Evolutionary conservation across 2,797 vertebrate species (phyloP).

Genomic region (Enteromius radiatus): DNA sequence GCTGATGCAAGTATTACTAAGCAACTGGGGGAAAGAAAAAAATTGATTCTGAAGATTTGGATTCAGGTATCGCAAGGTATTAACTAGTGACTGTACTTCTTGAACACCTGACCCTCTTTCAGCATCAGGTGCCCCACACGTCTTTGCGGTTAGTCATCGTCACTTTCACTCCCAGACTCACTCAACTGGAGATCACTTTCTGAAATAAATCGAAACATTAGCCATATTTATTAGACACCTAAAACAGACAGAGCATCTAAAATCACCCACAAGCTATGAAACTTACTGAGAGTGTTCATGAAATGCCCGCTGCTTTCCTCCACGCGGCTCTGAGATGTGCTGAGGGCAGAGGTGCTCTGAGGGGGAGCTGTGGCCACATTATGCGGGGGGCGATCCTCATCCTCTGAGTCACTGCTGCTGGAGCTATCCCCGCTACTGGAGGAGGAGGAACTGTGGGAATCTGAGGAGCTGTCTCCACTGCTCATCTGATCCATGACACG

Average conservation of each 20-base stretch:
- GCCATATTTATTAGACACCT: slow-evolving; percentile 2
- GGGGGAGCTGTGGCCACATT: slow-evolving; percentile 58
- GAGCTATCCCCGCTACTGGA: slow-evolving; percentile 91
- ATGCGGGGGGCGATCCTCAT: slow-evolving; percentile 72
- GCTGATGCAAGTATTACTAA: slow-evolving; percentile 34
- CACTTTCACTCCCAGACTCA: slow-evolving; percentile 95
- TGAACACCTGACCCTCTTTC: slow-evolving; percentile 3
- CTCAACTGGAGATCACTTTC: slow-evolving; percentile 96
- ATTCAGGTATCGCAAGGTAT: slow-evolving; percentile 18
- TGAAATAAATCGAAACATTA: slow-evolving; percentile 69
- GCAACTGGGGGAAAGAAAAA: slow-evolving; percentile 37
- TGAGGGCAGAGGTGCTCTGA: slow-evolving; percentile 78
- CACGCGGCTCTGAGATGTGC: slow-evolving; percentile 62
- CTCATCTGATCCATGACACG: slow-evolving; percentile 93
- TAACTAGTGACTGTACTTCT: slow-evolving; percentile 20
- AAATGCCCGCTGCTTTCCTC: slow-evolving; percentile 81
- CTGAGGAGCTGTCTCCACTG: slow-evolving; percentile 91
- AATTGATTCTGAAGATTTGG: slow-evolving; percentile 20
- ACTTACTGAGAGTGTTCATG: slow-evolving; percentile 96
- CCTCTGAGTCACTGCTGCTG: slow-evolving; percentile 91
- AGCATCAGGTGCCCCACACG: not conserved
- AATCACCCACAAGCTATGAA: not conserved
- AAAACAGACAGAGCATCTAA: not conserved
- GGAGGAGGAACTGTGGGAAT: slow-evolving; percentile 91
- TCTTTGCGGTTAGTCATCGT: slow-evolving; percentile 81